Percentiles rank a stretch among this genome's conserved stretches.
Evolutionary conservation across 2,113 vertebrate species (phyloP).

Genomic region (Phylloscopus whistleri): DNA sequence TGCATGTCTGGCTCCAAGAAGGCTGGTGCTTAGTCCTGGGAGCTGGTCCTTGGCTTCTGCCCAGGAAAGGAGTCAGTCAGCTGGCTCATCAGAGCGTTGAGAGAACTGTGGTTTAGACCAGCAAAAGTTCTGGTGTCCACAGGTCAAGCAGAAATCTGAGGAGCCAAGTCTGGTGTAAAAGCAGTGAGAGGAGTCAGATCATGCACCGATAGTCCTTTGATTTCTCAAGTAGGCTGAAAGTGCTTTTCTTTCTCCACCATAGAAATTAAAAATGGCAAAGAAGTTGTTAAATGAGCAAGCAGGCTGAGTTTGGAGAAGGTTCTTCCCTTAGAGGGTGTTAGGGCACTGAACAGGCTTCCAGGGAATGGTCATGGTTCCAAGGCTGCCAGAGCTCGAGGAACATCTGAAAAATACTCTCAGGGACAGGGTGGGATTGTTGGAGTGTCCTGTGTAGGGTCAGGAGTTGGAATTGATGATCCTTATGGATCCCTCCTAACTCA

Average conservation of each 20-base stretch:
- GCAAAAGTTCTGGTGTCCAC: background rate
- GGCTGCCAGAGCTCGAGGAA: background rate
- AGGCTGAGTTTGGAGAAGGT: background rate
- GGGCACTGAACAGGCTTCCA: background rate
- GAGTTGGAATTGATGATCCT: background rate
- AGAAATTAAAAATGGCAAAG: background rate
- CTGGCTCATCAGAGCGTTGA: background rate
- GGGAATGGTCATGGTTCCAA: background rate
- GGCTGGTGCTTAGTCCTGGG: background rate
- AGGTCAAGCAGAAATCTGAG: background rate
- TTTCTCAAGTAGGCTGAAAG: background rate
- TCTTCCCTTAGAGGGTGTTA: background rate
- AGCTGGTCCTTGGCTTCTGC: background rate
- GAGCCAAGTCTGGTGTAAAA: background rate
- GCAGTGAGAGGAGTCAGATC: background rate
- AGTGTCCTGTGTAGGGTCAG: background rate
- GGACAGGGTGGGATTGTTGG: background rate
- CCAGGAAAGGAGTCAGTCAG: background rate
- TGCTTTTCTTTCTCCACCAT: background rate
- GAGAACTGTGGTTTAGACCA: background rate
- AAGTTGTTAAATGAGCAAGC: background rate
- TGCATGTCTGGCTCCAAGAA: rapidly evolving
- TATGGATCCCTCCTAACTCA: background rate
- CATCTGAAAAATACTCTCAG: background rate
- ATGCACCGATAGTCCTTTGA: background rate